Conservation (phyloP, 2,113 vertebrate genomes). For the Mellivora capensis region DNA sequence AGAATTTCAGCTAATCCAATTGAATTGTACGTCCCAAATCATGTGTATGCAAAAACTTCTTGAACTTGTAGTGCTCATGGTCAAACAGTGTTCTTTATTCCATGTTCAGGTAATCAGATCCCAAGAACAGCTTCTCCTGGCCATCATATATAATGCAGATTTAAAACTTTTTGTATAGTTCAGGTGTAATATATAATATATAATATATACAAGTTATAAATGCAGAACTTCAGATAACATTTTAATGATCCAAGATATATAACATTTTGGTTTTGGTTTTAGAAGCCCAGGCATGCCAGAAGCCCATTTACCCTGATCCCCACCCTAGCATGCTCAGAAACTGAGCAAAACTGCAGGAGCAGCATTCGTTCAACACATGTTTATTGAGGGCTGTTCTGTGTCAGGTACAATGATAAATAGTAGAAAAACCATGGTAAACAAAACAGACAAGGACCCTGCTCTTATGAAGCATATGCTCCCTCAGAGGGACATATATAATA, state of each 20-base stretch:
- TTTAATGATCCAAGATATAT: neutral
- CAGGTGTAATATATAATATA: neutral
- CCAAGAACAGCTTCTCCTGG: neutral
- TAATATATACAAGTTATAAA: neutral
- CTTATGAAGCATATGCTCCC: neutral
- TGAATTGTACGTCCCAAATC: neutral
- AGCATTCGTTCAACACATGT: neutral
- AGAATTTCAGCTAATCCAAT: neutral
- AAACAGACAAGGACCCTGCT: neutral
- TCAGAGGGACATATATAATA: neutral
- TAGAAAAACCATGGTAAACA: neutral
- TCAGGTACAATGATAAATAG: neutral
- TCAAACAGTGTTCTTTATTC: neutral
- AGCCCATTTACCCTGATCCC: neutral
- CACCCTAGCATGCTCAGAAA: neutral
- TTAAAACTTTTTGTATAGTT: neutral
- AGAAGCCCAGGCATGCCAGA: neutral
- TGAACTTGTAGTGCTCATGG: neutral
- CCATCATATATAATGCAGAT: neutral
- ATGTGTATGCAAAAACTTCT: neutral
- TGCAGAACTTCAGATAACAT: neutral
- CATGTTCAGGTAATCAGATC: neutral
- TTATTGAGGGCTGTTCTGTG: neutral
- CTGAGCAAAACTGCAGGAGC: neutral
- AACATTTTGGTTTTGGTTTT: neutral